Evolutionary conservation across 2,888 invertebrate species (phyloP).

Genomic region (Anorthoa munda): DNA sequence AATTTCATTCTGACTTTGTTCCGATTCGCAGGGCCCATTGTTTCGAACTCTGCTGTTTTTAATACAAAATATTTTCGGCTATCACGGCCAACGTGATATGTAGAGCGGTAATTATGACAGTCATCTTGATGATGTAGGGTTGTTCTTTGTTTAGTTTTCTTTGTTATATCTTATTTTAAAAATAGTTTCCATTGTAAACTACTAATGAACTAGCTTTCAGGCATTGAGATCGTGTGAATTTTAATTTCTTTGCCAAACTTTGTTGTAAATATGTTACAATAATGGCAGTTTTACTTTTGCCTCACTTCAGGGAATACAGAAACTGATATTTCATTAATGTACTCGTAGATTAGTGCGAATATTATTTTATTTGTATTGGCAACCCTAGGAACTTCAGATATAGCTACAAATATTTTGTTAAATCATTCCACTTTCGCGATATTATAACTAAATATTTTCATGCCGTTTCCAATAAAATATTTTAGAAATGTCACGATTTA

Average conservation of each 20-base stretch:
- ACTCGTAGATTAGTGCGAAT: not conserved
- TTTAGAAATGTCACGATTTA: constrained; percentile 12
- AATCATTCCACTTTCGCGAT: constrained; percentile 32
- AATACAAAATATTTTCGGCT: constrained; percentile 61
- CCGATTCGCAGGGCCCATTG: constrained; percentile 71
- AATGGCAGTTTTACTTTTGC: too few species aligned
- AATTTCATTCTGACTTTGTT: constrained; percentile 67
- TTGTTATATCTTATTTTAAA: not conserved
- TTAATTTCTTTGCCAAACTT: not conserved
- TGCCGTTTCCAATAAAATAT: constrained; percentile 24
- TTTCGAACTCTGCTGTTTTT: constrained; percentile 44
- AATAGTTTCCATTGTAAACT: not conserved
- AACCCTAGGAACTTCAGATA: constrained; percentile 22
- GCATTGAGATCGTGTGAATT: not conserved
- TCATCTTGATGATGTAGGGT: constrained; percentile 37
- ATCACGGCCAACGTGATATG: constrained; percentile 57
- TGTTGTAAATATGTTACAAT: not conserved
- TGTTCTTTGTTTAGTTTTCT: constrained; percentile 9
- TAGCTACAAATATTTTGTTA: not conserved
- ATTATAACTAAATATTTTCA: constrained; percentile 6
- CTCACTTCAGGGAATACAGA: too few species aligned
- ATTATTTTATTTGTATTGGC: not conserved
- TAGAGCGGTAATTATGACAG: constrained; percentile 51
- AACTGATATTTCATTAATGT: too few species aligned
- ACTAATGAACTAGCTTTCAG: not conserved